A percentile compares a stretch with the other conserved stretches of the same genome.
Conservation (phyloP, 2,113 vertebrate species). For the Mohoua ochrocephala region DNA sequence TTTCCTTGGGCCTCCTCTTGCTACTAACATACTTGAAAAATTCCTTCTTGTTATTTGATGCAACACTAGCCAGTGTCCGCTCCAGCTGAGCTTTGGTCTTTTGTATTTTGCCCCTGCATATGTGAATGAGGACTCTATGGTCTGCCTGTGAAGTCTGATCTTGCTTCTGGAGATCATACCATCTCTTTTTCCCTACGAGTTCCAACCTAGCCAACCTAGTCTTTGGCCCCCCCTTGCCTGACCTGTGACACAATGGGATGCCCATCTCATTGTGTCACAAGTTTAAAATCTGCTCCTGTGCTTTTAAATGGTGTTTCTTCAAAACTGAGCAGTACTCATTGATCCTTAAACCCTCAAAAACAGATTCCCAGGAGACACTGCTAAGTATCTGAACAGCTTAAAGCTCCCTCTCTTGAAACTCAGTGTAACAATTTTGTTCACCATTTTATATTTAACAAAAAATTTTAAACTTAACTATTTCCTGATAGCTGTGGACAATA, state of each 20-base stretch:
- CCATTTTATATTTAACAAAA: not conserved
- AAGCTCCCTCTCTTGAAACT: not conserved
- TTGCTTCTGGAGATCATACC: not conserved
- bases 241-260: not conserved
- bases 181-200: not conserved
- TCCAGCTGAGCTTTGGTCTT: not conserved
- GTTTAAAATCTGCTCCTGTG: not conserved
- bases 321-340: not conserved
- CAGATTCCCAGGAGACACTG: not conserved
- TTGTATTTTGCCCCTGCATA: not conserved
- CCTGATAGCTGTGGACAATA: not conserved
- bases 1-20: too few relatives aligned
- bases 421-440: not conserved
- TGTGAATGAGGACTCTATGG: rapidly evolving
- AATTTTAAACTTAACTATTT: not conserved
- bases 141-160: not conserved
- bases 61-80: not conserved
- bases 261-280: not conserved
- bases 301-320: not conserved
- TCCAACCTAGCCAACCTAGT: not conserved
- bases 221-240: not conserved
- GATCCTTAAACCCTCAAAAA: not conserved
- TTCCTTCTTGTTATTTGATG: not conserved
- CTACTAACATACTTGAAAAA: not conserved
- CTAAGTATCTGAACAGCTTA: not conserved